Evolutionary conservation across 2,888 invertebrate species (phyloP), one percentile per base, ranked within the genome.

Genomic region (Drosophila koepferae): DNA sequence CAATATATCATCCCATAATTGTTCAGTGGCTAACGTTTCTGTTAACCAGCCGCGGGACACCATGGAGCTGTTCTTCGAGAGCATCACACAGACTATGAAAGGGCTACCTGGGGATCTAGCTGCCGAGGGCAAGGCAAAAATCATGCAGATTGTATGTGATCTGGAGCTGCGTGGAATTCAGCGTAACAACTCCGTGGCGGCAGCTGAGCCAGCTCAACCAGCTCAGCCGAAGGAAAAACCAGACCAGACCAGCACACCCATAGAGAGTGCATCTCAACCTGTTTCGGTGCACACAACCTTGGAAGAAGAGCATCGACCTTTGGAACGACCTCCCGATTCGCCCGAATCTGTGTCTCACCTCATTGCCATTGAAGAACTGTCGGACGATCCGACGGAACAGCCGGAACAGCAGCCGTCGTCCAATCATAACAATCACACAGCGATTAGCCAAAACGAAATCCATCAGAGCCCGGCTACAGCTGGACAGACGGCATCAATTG

Each of bases 61-160:
- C 2, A 78, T 82, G 4, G 92, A 92, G 66, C 75, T 92, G 10
- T 91, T 91, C 71, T 88, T 91, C 4, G 90, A 91, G 16, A 91
- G 92, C 70, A 81, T 91, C 20, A 71, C 86, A 16, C 90, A 90
- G 48, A 92, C 90, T 0, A 83, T 91, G 72, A 92, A 92, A 38
- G 65, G 61, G 1, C 72, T 91, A 61, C 91, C 91, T 0, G 36
- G 72, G 0, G 91, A 91, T 63, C 70, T 91, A 34, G 91, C 86
- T 2, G 89, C 92, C 18, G 92, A 92, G 56, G 91, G 90, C 2
- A 90, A 91, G 62, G 67, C 90, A 3, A 90, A 89, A 28, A 86
- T 91, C 2, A 92, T 92, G 92, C 90, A 91, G 72, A 72, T 90
- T 2, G 89, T 91, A 0, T 90, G 86, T 46, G 85, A 89, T 34